Evolutionary conservation across 2,888 invertebrate species (phyloP).

Genomic region (Crematogaster levior): DNA sequence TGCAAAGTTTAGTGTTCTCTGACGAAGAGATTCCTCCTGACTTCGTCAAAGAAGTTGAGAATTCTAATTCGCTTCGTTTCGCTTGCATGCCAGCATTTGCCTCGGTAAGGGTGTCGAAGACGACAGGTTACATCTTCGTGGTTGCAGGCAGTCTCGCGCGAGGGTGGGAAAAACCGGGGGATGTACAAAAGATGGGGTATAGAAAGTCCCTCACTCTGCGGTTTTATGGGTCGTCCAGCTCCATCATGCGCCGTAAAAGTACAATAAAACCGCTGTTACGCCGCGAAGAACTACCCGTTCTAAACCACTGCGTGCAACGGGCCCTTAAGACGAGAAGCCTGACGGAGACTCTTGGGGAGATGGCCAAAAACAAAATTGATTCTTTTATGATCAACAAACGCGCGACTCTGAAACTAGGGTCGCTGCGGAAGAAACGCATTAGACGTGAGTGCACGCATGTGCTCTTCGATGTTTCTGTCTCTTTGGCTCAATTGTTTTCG

Average conservation of each 20-base stretch:
- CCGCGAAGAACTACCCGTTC: conserved; percentile 75
- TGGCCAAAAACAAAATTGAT: conserved; percentile 80
- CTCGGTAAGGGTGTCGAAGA: conserved; percentile 63
- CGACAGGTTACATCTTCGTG: conserved; percentile 63
- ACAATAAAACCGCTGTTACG: conserved; percentile 85
- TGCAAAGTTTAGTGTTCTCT: neutral
- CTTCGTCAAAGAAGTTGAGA: conserved; percentile 58
- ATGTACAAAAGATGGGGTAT: neutral
- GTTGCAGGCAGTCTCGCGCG: conserved; percentile 43
- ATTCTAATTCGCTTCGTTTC: conserved; percentile 6
- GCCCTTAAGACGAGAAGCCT: conserved; percentile 66
- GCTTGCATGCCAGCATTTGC: conserved; percentile 53
- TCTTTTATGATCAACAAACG: conserved; percentile 84
- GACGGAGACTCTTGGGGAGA: conserved; percentile 54
- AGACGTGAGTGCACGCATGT: neutral
- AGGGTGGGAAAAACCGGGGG: conserved; percentile 9
- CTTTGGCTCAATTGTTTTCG: too few relatives aligned
- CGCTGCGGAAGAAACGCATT: neutral
- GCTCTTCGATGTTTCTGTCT: neutral
- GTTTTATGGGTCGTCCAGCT: conserved; percentile 85
- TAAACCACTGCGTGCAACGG: conserved; percentile 79
- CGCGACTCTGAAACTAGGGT: conserved; percentile 49
- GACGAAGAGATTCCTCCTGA: conserved; percentile 35
- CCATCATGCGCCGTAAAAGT: conserved; percentile 85
- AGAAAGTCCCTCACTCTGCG: conserved; percentile 75